Percentiles rank a stretch among this genome's conserved stretches.
Conservation (phyloP, 2,888 invertebrate species). For the Thera britannica region DNA sequence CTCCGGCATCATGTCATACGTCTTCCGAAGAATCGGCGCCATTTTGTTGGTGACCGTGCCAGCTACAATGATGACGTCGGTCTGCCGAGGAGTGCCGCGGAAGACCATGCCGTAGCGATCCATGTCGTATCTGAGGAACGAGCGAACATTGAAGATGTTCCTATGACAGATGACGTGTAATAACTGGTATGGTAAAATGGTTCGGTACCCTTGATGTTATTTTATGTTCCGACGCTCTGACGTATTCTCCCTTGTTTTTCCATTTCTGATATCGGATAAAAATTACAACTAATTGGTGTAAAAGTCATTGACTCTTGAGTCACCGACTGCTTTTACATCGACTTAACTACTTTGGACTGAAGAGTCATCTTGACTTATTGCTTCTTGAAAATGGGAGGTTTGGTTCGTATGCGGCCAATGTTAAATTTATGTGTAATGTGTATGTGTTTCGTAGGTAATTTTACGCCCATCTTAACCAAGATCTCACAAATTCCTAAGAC, state of each 20-base stretch:
- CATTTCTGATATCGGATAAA: background rate
- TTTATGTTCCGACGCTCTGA: background rate
- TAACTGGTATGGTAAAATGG: background rate
- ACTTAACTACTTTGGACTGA: too few relatives aligned
- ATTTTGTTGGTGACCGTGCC: constrained; percentile 99
- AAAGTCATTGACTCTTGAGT: background rate
- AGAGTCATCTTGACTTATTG: background rate
- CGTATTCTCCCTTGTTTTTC: background rate
- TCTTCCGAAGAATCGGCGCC: constrained; percentile 98
- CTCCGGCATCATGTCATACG: constrained; percentile 98
- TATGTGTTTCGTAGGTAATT: too few relatives aligned
- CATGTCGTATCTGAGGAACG: constrained; percentile 93
- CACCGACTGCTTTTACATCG: too few relatives aligned
- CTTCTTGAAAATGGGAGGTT: background rate
- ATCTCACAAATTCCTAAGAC: background rate
- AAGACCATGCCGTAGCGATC: constrained; percentile 98
- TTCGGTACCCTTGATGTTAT: background rate
- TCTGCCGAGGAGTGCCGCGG: constrained; percentile 97
- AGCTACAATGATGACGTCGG: constrained; percentile 98
- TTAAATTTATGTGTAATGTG: too few relatives aligned
- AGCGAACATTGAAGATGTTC: background rate
- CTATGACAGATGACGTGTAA: background rate
- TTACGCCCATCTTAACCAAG: too few relatives aligned
- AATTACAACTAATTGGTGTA: background rate
- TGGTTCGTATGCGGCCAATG: too few relatives aligned